These are phyloP conservation scores for Eristalis arbustorum DNA, from an alignment of 2,888 invertebrate species.

Conservation along the genomic window DNA sequence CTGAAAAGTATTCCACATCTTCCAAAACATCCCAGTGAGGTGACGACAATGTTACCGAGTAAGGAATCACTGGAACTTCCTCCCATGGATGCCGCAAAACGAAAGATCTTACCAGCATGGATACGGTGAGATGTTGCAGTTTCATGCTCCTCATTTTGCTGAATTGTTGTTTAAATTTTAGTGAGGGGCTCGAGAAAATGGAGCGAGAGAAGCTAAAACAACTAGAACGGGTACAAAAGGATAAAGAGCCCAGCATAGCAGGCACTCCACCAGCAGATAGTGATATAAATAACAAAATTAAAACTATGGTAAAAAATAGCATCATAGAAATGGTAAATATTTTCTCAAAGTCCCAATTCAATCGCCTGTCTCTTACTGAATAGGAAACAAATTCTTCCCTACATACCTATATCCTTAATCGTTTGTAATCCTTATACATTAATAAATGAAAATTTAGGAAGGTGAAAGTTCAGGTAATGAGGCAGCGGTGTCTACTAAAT, in stretches of 20 bases:
- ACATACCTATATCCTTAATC: not conserved
- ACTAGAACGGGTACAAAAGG: conserved; percentile 85
- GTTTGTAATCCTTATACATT: conserved; percentile 31
- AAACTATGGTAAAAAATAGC: conserved; percentile 65
- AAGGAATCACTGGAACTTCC: conserved; percentile 65
- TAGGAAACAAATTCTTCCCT: conserved; percentile 41
- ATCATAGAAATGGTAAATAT: conserved; percentile 66
- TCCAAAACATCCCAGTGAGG: conserved; percentile 19
- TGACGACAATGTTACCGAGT: conserved; percentile 17
- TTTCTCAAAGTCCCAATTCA: conserved; percentile 5
- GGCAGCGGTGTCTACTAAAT: conserved; percentile 49
- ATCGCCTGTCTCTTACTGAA: conserved; percentile 23
- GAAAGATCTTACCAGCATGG: conserved; percentile 97
- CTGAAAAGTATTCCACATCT: conserved; percentile 22
- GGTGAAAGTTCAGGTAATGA: conserved; percentile 77
- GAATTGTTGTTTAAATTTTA: conserved; percentile 56
- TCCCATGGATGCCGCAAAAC: conserved; percentile 89
- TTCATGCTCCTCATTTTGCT: not conserved
- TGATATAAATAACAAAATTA: conserved; percentile 68
- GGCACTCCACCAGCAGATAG: conserved; percentile 71
- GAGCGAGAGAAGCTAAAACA: conserved; percentile 95
- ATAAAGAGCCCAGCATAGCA: conserved; percentile 45
- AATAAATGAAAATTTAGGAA: conserved; percentile 76
- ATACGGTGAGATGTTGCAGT: conserved; percentile 87
- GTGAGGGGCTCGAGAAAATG: conserved; percentile 96